Conservation (phyloP, 2,797 vertebrate species). For the Girardinus metallicus region DNA sequence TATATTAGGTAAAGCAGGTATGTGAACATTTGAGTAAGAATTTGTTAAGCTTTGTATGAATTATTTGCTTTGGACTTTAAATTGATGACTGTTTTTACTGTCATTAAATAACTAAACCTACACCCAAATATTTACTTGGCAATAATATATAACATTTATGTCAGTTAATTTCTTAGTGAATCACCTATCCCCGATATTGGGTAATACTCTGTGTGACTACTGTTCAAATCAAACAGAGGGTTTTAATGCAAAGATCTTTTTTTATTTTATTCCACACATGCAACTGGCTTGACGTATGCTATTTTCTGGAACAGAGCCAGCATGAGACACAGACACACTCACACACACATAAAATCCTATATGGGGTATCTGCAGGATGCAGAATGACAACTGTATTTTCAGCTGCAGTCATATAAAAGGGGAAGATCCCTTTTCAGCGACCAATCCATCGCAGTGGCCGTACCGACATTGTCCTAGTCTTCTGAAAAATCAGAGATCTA, state of each 20-base stretch:
- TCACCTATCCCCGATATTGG: constrained; percentile 15
- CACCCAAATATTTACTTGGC: constrained; percentile 42
- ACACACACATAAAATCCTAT: constrained; percentile 8
- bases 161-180: constrained; percentile 31
- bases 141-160: constrained; percentile 35
- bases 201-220: constrained; percentile 27
- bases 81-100: constrained; percentile 35
- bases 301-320: constrained; percentile 45
- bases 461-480: constrained; percentile 29
- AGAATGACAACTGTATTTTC: constrained; percentile 22
- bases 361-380: constrained; percentile 15
- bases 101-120: constrained; percentile 23
- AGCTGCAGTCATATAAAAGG: constrained; percentile 42
- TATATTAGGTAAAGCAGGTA: not conserved
- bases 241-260: constrained; percentile 15
- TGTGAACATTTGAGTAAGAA: not conserved
- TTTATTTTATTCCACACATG: constrained; percentile 46
- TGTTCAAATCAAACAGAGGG: constrained; percentile 35
- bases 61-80: constrained; percentile 17
- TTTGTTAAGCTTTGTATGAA: constrained; percentile 26
- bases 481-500: constrained; percentile 39
- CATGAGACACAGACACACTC: constrained; percentile 5
- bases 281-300: constrained; percentile 35
- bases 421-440: constrained; percentile 26
- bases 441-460: constrained; percentile 9